A percentile compares a stretch with the other conserved stretches of the same genome.
phyloP scores from a whole-genome alignment of 2,113 vertebrate genomes.

The Bungarus multicinctus region DNA sequence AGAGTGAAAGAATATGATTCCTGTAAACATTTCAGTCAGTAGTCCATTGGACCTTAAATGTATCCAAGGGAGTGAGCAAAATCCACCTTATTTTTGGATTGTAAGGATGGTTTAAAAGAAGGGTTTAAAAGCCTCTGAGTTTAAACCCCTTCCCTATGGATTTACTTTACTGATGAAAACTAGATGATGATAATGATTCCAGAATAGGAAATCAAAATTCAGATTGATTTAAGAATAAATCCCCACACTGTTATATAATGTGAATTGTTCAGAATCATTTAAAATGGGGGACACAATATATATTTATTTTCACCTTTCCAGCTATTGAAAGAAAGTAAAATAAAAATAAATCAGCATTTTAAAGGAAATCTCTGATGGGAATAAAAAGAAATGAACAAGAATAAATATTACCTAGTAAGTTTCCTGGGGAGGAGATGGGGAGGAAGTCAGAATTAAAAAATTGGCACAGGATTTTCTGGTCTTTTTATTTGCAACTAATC shows the following conservation, averaged over 20 bases:
- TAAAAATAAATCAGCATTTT: constrained; percentile 69
- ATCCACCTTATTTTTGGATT: constrained; percentile 38
- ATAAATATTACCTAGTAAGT: constrained; percentile 54
- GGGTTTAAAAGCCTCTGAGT: neutral
- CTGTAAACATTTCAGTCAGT: neutral
- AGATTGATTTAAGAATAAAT: constrained; percentile 24
- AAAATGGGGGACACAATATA: neutral
- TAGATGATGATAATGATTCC: constrained; percentile 29
- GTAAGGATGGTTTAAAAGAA: constrained; percentile 28
- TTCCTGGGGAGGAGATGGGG: constrained; percentile 19
- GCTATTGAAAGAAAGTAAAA: constrained; percentile 62
- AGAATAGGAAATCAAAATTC: constrained; percentile 44
- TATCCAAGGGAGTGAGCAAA: constrained; percentile 23
- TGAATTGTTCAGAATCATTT: constrained; percentile 53
- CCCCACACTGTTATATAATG: constrained; percentile 43
- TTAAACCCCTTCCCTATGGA: constrained; percentile 18
- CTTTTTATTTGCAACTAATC: constrained; percentile 66
- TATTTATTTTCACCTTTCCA: constrained; percentile 57
- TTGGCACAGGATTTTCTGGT: constrained; percentile 68
- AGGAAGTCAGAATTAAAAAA: constrained; percentile 66
- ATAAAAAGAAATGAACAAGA: neutral
- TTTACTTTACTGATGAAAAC: constrained; percentile 18
- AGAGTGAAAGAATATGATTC: constrained; percentile 16
- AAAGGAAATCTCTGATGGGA: constrained; percentile 3
- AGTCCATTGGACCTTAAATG: neutral